Evolutionary conservation across 2,113 vertebrate genomes (phyloP), one percentile per base, ranked within the genome.

Genomic region (Numenius arquata): DNA sequence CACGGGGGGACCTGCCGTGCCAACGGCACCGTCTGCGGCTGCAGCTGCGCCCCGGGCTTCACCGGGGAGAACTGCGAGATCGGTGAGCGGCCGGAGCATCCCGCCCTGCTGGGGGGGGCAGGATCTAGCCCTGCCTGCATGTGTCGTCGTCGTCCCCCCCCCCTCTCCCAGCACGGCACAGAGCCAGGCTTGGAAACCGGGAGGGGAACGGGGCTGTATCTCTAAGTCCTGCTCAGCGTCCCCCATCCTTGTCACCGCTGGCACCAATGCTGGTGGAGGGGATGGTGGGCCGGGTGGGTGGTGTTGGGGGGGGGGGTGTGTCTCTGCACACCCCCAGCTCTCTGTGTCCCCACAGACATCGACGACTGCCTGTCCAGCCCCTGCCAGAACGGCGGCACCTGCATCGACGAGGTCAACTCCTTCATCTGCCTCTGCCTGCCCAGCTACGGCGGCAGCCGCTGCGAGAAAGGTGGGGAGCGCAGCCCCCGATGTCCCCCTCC

Each of bases 51-150:
- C 48, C 98, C 97, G 83, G 99, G 99, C 29, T 99, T 98, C 97
- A 98, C 98, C 2, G 99, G 99, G 59, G 99, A 99, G 97, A 99
- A 99, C 98, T 99, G 99, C 15, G 99, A 99, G 98, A 99, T 99
- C 11, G 99, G 99, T 99, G 97, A 98, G 99, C 1, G 3, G 23
- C 53, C 2, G 8, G 34, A 32, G 41, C 66, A 7, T 7, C 47
- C 45, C 13, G 1, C 32, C 2, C 2, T 2, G 27, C 50, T 6
- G 23, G 48, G 48, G 48, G 50, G 26, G 26, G 26, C 56, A 26
- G 72, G 62, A 15, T 34, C 11, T 0, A 5, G 21, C 22, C 61
- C 77, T 14, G 27, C 52, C n/a, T 6, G 22, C 14, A 3, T 8
- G 11, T 29, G 30, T 32, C n/a, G n/a, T n/a, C n/a, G n/a, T n/a